phyloP scores from a whole-genome alignment of 2,797 vertebrate genomes.

The Pseudomugil tenellus region DNA sequence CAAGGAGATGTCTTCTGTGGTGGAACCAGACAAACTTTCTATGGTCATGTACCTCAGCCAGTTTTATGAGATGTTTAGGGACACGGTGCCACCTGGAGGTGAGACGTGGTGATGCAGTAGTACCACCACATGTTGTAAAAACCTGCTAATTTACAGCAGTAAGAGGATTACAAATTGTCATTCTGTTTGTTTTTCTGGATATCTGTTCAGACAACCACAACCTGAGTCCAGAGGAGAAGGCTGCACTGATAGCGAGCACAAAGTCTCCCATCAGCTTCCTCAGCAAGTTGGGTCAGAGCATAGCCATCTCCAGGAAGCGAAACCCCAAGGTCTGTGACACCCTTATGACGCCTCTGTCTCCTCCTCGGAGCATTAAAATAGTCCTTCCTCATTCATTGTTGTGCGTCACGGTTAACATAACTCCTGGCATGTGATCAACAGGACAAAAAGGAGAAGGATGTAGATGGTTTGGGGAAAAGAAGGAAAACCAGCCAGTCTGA shows the following conservation, averaged over 20 bases:
- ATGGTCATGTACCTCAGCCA: conserved; percentile 99
- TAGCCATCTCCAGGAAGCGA: conserved; percentile 96
- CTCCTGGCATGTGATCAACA: conserved; percentile 62
- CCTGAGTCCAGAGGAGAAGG: conserved; percentile 92
- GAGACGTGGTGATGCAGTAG: conserved; percentile 60
- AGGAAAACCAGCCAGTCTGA: conserved; percentile 96
- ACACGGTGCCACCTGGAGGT: conserved; percentile 92
- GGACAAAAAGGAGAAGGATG: conserved; percentile 98
- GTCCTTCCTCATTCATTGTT: neutral
- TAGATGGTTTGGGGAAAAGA: conserved; percentile 92
- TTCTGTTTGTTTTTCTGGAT: neutral
- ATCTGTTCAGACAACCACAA: conserved; percentile 86
- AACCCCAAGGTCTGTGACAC: conserved; percentile 89
- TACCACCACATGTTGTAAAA: neutral
- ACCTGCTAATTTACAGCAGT: neutral
- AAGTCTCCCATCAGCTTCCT: conserved; percentile 98
- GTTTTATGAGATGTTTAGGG: conserved; percentile 99
- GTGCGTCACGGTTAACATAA: conserved; percentile 32
- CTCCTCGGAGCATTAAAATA: neutral
- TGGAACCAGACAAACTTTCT: conserved; percentile 95
- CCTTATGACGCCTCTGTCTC: fast-evolving
- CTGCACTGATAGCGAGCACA: conserved; percentile 89
- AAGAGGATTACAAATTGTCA: neutral
- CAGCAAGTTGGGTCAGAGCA: conserved; percentile 95
- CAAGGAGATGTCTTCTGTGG: conserved; percentile 96